Evolutionary conservation across 1,140 invertebrate species (phyloP).

Genomic region (Trichonephila inaurata): DNA sequence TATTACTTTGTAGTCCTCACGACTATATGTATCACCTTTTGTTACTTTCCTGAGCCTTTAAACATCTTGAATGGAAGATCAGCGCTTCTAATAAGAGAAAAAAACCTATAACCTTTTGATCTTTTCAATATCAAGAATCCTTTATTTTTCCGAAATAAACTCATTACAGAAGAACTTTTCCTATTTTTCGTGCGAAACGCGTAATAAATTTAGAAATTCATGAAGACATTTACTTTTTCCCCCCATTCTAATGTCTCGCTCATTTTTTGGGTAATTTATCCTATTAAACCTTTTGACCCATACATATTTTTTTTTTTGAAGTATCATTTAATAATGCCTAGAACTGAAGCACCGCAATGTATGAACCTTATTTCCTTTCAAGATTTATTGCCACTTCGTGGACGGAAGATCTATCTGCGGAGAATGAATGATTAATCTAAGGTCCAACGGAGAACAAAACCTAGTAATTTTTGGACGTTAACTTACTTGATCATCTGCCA

Average conservation of each 20-base stretch:
- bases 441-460: constrained; percentile 44
- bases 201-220: constrained; percentile 36
- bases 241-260: neutral
- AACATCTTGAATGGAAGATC: too few relatives aligned
- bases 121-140: neutral
- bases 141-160: neutral
- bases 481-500: constrained; percentile 47
- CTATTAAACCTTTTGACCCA: constrained; percentile 35
- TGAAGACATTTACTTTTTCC: constrained; percentile 15
- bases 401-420: constrained; percentile 27
- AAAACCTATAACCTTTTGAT: neutral
- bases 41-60: too few relatives aligned
- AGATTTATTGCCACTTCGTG: constrained; percentile 44
- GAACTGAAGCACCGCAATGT: constrained; percentile 9
- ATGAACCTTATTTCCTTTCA: neutral
- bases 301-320: neutral
- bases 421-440: constrained; percentile 44
- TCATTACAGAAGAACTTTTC: neutral
- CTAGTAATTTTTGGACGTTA: constrained; percentile 56
- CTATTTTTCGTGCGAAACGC: neutral
- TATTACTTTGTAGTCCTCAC: too few relatives aligned
- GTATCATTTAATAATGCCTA: neutral
- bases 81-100: too few relatives aligned
- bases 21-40: too few relatives aligned
- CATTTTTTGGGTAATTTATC: constrained; percentile 46